A percentile compares a stretch with the other conserved stretches of the same genome.
phyloP scores from a whole-genome alignment of 2,113 vertebrate species.

The Emydocephalus ijimae region DNA sequence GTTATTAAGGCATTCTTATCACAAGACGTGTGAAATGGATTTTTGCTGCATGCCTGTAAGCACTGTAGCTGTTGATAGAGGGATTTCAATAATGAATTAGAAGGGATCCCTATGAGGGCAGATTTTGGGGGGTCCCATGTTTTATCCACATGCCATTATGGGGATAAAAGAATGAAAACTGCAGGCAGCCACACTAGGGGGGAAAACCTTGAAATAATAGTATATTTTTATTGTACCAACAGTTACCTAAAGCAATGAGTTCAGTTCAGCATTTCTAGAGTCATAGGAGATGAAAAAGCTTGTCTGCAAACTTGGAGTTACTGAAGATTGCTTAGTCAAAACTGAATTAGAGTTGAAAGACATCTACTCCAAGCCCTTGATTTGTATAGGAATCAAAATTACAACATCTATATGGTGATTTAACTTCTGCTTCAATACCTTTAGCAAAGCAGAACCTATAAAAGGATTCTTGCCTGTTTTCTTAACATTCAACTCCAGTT shows the following conservation, averaged over 20 bases:
- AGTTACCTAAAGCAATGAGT: not conserved
- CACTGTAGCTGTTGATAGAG: too few species aligned
- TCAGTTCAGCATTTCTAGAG: not conserved
- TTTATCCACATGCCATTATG: not conserved
- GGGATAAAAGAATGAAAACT: not conserved
- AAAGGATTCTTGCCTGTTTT: not conserved
- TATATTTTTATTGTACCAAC: not conserved
- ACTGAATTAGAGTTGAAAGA: not conserved
- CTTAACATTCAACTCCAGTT: not conserved
- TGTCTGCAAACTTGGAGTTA: not conserved
- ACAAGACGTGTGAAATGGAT: not conserved
- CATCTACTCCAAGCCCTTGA: not conserved
- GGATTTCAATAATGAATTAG: not conserved
- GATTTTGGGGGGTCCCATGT: not conserved
- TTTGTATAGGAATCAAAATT: not conserved
- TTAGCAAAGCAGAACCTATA: not conserved
- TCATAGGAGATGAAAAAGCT: not conserved
- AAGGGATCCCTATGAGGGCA: not conserved
- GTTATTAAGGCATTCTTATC: not conserved
- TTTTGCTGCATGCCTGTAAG: too few species aligned
- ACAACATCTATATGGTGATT: not conserved
- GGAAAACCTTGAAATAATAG: not conserved
- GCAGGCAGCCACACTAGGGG: not conserved
- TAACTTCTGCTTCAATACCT: not conserved
- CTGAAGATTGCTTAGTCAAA: not conserved